phyloP scores from a whole-genome alignment of 2,888 invertebrate species.

The Odontomyia ornata region DNA sequence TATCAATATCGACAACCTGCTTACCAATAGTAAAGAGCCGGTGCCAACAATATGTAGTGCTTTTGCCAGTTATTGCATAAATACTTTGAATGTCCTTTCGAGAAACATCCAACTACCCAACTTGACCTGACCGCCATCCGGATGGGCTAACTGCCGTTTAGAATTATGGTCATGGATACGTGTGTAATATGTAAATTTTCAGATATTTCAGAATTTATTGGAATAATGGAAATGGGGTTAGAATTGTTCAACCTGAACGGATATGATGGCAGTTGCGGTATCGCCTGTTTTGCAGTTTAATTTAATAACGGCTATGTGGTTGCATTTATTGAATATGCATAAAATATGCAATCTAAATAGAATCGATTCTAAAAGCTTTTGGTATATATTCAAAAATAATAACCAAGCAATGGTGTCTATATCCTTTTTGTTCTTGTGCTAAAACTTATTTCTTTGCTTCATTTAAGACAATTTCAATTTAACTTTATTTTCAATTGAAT shows the following conservation, averaged over 20 bases:
- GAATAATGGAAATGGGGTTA: background rate
- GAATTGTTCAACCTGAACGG: background rate
- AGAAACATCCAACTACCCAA: background rate
- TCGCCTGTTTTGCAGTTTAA: background rate
- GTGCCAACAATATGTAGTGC: conserved; percentile 50
- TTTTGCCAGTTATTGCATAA: conserved; percentile 45
- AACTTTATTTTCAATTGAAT: background rate
- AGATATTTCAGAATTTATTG: conserved; percentile 34
- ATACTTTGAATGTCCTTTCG: conserved; percentile 42
- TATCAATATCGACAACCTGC: conserved; percentile 36
- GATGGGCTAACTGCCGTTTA: conserved; percentile 12
- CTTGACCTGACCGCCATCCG: background rate
- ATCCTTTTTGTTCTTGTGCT: too few relatives aligned
- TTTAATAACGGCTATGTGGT: background rate
- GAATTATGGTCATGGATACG: conserved; percentile 24
- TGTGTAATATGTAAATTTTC: conserved; percentile 36
- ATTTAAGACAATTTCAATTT: background rate
- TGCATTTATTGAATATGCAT: background rate
- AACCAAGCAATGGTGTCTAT: too few relatives aligned
- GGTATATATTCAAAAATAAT: too few relatives aligned
- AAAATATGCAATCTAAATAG: too few relatives aligned
- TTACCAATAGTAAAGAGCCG: conserved; percentile 33
- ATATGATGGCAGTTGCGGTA: conserved; percentile 14
- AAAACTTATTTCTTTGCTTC: background rate
- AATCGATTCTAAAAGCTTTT: too few relatives aligned